Base-by-base conservation (phyloP, 2,797 vertebrate species). In the Eidolon dupreanum region DNA sequence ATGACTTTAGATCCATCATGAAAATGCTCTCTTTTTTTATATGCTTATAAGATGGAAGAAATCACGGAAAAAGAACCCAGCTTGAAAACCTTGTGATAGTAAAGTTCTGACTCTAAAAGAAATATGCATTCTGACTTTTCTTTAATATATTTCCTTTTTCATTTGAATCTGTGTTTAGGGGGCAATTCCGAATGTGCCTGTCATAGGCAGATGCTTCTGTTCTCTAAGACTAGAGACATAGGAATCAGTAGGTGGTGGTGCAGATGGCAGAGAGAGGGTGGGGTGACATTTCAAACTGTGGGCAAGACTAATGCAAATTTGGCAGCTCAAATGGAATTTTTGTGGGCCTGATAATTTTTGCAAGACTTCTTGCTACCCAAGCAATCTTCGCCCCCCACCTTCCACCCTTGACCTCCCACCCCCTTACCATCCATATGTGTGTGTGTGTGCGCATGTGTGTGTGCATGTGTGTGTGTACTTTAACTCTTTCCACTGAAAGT, bases 261-360 rank as follows among this genome's bases (percentile, higher is more conserved):
- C 97, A 97, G 97, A 98, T 98, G 97, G 97, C 97, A 97, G 49
- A 95, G 97, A 97, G 97, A 96, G 95, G 96, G 97, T 84, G 97
- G 96, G 88, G 96, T 97, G 97, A 97, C 97, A 98, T 97, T 98
- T 97, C 97, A 96, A 97, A 65, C 96, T 97, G 97, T 97, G 96
- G 97, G 97, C 0, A 84, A 96, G 97, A 97, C 97, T 97, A 97
- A 98, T 97, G 97, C 97, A 98, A 96, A 98, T 97, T 97, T 97
- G 97, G 95, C 97, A 98, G 66, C 93, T 49, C 83, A 86, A 96
- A 87, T 95, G 95, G 92, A 96, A 96, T 97, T 97, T 97, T 86
- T 94, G 97, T 97, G 92, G 92, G 96, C 79, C 90, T 96, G 92
- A 92, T 95, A 73, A 96, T 95, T 95, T 97, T 96, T 96, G 74